Percentiles rank a stretch among this genome's conserved stretches.
Conservation (phyloP, 1,140 invertebrate species). For the Cydia amplana region DNA sequence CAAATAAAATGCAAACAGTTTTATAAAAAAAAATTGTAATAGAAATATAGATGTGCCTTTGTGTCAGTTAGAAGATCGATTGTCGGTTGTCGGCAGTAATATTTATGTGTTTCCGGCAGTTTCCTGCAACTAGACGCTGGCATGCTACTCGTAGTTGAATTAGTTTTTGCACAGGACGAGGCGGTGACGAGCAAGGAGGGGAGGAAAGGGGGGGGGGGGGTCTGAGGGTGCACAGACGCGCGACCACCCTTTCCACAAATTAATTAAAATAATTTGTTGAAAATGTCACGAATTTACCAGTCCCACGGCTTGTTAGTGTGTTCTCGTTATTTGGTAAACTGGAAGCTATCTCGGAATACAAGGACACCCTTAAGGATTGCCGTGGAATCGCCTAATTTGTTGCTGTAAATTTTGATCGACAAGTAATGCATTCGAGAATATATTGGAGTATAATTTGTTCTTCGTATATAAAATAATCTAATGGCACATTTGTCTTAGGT, state of each 20-base stretch:
- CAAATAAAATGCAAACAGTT: too few relatives aligned
- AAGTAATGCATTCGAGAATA: too few relatives aligned
- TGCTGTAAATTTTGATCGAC: too few relatives aligned
- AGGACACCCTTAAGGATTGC: not conserved
- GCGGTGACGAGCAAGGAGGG: not conserved
- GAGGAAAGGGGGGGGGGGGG: not conserved
- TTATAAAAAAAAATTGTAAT: too few relatives aligned
- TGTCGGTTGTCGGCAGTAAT: not conserved
- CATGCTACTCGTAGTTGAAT: slow-evolving; percentile 10
- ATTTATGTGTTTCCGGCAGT: not conserved
- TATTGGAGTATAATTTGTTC: too few relatives aligned
- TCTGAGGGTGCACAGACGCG: slow-evolving; percentile 17
- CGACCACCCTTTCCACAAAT: slow-evolving; percentile 39
- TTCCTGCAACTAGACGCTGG: slow-evolving; percentile 4
- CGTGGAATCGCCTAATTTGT: not conserved
- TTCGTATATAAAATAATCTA: too few relatives aligned
- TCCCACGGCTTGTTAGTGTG: slow-evolving; percentile 35
- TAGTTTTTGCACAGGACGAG: slow-evolving; percentile 16
- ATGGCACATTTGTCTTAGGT: too few relatives aligned
- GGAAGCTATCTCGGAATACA: slow-evolving; percentile 20
- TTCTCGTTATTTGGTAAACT: slow-evolving; percentile 36
- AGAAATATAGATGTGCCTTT: too few relatives aligned
- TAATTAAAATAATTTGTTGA: slow-evolving; percentile 51
- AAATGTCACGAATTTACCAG: slow-evolving; percentile 44
- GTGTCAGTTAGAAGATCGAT: too few relatives aligned